phyloP scores from a whole-genome alignment of 2,888 invertebrate genomes.

The Drosophila mercatorum region DNA sequence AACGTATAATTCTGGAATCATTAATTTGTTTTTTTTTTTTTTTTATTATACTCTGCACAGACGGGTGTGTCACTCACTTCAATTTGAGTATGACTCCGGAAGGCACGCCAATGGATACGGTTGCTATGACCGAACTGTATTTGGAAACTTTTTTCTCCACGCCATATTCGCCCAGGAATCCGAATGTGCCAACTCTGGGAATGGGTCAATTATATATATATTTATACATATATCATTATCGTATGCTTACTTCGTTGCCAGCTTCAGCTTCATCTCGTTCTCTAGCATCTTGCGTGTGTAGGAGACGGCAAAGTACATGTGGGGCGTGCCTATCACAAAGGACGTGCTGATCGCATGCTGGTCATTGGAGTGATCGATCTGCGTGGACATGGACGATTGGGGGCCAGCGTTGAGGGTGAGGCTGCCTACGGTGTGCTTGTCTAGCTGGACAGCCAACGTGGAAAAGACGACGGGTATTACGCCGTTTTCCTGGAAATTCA shows the following conservation, averaged over 20 bases:
- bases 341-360: constrained; percentile 88
- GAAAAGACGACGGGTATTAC: constrained; percentile 91
- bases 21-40: not conserved
- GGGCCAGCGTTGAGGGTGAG: constrained; percentile 91
- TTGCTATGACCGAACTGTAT: constrained; percentile 93
- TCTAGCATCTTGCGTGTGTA: constrained; percentile 93
- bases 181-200: constrained; percentile 93
- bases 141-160: constrained; percentile 96
- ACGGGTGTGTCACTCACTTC: constrained; percentile 86
- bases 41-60: not conserved
- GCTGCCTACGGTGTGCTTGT: constrained; percentile 94
- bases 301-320: constrained; percentile 90
- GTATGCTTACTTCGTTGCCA: constrained; percentile 90
- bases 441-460: constrained; percentile 93
- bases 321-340: constrained; percentile 92
- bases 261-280: constrained; percentile 90
- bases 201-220: constrained; percentile 20
- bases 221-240: not conserved
- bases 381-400: constrained; percentile 91
- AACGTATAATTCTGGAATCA: constrained; percentile 90
- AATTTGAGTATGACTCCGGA: constrained; percentile 95
- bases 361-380: constrained; percentile 91
- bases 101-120: constrained; percentile 93
- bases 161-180: constrained; percentile 94
- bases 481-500: constrained; percentile 92